phyloP scores from a whole-genome alignment of 1,140 invertebrate genomes.

The Tetragnatha versicolor region DNA sequence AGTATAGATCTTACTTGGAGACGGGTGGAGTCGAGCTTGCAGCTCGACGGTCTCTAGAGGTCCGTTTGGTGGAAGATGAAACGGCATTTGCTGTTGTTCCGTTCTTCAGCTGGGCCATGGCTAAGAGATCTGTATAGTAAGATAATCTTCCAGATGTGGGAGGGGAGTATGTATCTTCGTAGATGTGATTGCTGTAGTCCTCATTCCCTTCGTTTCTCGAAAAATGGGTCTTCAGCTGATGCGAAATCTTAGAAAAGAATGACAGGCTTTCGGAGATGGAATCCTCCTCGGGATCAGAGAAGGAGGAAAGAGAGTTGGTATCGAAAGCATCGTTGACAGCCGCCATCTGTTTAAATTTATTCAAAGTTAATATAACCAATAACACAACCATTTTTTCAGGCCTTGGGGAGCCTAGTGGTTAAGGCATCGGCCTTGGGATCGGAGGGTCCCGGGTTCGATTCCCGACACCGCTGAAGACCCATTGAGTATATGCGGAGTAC shows the following conservation, averaged over 20 bases:
- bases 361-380: too few species aligned
- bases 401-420: too few species aligned
- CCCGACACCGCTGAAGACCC: too few species aligned
- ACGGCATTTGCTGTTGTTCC: neutral
- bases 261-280: neutral
- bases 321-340: neutral
- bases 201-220: constrained; percentile 7
- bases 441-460: too few species aligned
- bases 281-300: neutral
- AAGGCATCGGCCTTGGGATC: too few species aligned
- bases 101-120: neutral
- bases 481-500: too few species aligned
- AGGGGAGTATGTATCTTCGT: neutral
- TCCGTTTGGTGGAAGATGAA: neutral
- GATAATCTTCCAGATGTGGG: constrained; percentile 15
- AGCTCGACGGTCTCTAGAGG: neutral
- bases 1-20: neutral
- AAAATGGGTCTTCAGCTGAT: constrained; percentile 4
- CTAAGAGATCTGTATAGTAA: constrained; percentile 24
- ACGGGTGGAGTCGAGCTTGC: neutral
- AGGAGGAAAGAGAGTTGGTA: neutral
- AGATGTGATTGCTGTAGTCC: constrained; percentile 31
- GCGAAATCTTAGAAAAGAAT: constrained; percentile 2
- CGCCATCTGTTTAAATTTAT: too few species aligned
- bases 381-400: too few species aligned